phyloP scores from a whole-genome alignment of 2,888 invertebrate genomes.

The Drosophila greeni region DNA sequence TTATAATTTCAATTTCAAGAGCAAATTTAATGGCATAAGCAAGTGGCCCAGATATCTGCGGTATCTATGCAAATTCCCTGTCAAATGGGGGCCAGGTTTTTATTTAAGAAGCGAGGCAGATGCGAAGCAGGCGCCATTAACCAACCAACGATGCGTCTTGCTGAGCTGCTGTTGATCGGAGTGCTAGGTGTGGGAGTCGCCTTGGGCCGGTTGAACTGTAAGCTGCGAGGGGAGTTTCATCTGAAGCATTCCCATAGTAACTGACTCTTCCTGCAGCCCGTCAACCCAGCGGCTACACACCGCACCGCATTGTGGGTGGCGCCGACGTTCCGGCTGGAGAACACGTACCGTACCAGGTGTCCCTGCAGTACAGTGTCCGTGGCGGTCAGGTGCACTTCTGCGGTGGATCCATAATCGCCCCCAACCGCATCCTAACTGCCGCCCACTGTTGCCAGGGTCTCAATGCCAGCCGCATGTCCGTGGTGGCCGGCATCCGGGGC shows the following conservation, averaged over 20 bases:
- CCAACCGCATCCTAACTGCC: conserved; percentile 74
- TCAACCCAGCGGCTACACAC: conserved; percentile 36
- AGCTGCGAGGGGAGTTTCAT: conserved; percentile 15
- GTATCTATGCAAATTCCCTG: conserved; percentile 59
- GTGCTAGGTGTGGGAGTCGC: conserved; percentile 19
- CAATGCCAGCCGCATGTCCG: conserved; percentile 60
- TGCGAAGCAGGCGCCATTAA: conserved; percentile 30
- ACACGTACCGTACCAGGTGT: conserved; percentile 77
- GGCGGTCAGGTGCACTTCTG: conserved; percentile 72
- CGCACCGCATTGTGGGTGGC: conserved; percentile 74
- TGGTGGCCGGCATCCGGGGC: conserved; percentile 72
- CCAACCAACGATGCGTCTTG: conserved; percentile 42
- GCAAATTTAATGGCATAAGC: conserved; percentile 66
- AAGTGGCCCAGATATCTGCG: conserved; percentile 34
- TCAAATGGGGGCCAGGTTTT: conserved; percentile 35
- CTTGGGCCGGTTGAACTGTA: conserved; percentile 49
- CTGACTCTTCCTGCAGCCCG: conserved; percentile 36
- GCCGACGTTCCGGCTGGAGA: conserved; percentile 59
- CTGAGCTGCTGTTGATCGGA: conserved; percentile 32
- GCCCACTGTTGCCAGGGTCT: conserved; percentile 76
- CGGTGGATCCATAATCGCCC: conserved; percentile 76
- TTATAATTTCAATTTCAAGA: conserved; percentile 62
- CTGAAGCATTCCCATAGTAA: too few relatives aligned
- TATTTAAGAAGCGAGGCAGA: conserved; percentile 4
- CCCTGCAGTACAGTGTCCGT: conserved; percentile 66